These are phyloP conservation scores for Thymallus thymallus DNA, from an alignment of 2,113 vertebrate species.

Conservation along the genomic window DNA sequence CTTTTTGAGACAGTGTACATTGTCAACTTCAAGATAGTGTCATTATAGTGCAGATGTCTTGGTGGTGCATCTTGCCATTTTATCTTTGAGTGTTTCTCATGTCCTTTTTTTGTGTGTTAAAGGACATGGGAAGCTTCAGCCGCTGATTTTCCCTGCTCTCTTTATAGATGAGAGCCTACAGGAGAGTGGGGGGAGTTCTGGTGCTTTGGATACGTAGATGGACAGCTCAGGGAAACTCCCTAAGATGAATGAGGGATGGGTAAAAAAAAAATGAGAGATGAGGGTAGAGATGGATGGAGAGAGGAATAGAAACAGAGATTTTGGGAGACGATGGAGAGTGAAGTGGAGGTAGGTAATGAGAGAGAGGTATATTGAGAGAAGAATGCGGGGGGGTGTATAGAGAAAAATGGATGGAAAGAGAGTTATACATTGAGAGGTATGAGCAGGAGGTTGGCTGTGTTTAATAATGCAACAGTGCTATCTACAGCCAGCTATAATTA, in stretches of 20 bases:
- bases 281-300: not conserved
- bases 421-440: not conserved
- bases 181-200: not conserved
- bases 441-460: constrained; percentile 1
- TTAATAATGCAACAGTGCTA: constrained; percentile 27
- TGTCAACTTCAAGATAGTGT: too few species aligned
- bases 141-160: too few species aligned
- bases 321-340: constrained; percentile 30
- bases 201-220: not conserved
- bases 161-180: too few species aligned
- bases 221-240: not conserved
- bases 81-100: too few species aligned
- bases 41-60: too few species aligned
- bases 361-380: not conserved
- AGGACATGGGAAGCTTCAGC: too few species aligned
- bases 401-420: constrained; percentile 1
- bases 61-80: too few species aligned
- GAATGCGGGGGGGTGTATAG: not conserved
- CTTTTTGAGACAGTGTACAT: not conserved
- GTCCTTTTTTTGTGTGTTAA: too few species aligned
- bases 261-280: not conserved
- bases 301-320: constrained; percentile 15
- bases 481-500: too few species aligned
- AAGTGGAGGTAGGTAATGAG: not conserved
- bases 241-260: not conserved